A percentile compares a stretch with the other conserved stretches of the same genome.
Conservation (phyloP, 2,888 invertebrate species). For the Torymus tubicola region DNA sequence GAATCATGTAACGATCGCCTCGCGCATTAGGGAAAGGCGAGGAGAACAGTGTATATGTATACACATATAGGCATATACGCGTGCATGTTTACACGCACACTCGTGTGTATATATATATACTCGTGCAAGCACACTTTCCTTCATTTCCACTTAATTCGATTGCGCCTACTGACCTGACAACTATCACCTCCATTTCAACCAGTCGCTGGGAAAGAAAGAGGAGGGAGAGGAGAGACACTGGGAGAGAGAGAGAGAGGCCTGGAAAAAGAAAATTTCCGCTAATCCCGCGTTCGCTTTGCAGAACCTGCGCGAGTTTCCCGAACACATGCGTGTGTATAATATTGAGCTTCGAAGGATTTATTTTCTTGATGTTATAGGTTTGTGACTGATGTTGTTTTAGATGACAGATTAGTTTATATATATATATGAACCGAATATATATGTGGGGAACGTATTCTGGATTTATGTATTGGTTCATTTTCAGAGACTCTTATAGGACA, state of each 20-base stretch:
- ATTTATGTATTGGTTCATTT: slow-evolving; percentile 1
- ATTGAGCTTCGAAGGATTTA: too few species aligned
- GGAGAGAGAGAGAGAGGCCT: background rate
- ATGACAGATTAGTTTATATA: too few species aligned
- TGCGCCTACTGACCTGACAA: slow-evolving; percentile 60
- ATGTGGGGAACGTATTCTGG: background rate
- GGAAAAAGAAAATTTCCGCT: slow-evolving; percentile 47
- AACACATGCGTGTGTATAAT: background rate
- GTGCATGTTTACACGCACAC: slow-evolving; percentile 26
- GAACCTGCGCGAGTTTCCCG: slow-evolving; percentile 38
- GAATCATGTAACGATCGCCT: slow-evolving; percentile 34
- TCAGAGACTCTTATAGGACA: slow-evolving; percentile 6
- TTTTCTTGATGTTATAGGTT: too few species aligned
- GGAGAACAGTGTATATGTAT: too few species aligned
- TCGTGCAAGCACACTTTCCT: slow-evolving; percentile 48
- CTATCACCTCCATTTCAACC: slow-evolving; percentile 58
- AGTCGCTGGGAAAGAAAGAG: background rate
- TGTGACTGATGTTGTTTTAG: too few species aligned
- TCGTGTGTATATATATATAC: too few species aligned
- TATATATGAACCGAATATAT: too few species aligned
- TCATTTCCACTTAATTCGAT: slow-evolving; percentile 59
- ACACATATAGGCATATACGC: background rate
- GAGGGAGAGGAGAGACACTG: too few species aligned
- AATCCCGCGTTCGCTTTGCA: slow-evolving; percentile 27
- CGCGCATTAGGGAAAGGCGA: slow-evolving; percentile 45